Conservation (phyloP, 1,140 invertebrate species). For the Drosophila varians region DNA sequence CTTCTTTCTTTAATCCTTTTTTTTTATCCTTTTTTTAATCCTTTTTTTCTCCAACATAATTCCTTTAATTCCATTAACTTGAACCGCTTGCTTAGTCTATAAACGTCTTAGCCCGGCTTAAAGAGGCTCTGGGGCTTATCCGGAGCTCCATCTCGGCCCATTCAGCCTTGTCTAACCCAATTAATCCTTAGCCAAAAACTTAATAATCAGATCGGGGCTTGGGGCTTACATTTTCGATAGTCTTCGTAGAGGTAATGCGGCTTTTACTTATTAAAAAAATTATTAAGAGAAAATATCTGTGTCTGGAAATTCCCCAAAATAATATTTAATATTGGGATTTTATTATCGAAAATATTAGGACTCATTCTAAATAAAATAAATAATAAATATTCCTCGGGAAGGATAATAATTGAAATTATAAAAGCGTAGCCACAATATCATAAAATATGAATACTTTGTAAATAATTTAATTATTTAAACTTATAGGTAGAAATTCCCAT, state of each 20-base stretch:
- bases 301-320: no score
- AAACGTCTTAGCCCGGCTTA: background rate
- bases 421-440: no score
- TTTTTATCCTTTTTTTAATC: background rate
- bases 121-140: constrained; percentile 6
- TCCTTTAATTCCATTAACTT: background rate
- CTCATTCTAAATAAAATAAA: no score
- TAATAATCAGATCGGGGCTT: background rate
- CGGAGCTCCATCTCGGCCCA: background rate
- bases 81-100: background rate
- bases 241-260: background rate
- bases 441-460: no score
- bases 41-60: background rate
- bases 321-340: no score
- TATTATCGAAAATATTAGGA: no score
- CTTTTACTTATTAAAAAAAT: no score
- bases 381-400: no score
- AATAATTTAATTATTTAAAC: no score
- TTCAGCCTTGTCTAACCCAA: constrained; percentile 30
- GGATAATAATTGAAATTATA: no score
- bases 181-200: constrained; percentile 6
- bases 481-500: no score
- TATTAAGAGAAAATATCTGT: no score
- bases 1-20: background rate
- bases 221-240: background rate